Conservation (phyloP, 2,797 vertebrate species). For the Tympanoctomys barrerae region DNA sequence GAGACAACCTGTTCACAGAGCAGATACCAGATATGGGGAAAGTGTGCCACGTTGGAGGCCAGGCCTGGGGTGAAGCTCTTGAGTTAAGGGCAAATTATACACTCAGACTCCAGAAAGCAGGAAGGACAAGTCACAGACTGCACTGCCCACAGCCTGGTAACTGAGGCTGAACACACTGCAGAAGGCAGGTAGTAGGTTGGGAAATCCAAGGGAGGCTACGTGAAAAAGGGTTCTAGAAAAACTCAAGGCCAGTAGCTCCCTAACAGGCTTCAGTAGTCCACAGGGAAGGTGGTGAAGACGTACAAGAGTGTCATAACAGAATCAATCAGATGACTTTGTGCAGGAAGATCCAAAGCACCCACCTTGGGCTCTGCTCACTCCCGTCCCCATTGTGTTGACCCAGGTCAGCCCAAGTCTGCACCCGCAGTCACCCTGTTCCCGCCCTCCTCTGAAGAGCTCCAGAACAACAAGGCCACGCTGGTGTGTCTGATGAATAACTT, state of each 20-base stretch:
- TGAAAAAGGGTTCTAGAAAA: not conserved
- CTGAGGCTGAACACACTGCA: not conserved
- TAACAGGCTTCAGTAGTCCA: no score
- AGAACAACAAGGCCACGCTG: not conserved
- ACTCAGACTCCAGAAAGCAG: not conserved
- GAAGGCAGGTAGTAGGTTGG: accelerated
- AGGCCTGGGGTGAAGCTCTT: no score
- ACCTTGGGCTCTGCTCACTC: no score
- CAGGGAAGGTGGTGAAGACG: not conserved
- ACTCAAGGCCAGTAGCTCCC: not conserved
- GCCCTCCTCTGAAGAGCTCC: not conserved
- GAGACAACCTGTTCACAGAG: not conserved
- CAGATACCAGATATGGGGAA: not conserved
- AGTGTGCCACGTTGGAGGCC: no score
- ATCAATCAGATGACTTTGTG: not conserved
- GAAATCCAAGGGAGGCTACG: not conserved
- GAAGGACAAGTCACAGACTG: not conserved
- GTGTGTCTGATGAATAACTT: no score
- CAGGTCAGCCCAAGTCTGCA: not conserved
- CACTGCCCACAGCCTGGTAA: not conserved
- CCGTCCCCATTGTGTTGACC: not conserved
- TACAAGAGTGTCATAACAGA: no score
- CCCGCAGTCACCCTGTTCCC: conserved; percentile 53
- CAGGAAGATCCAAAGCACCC: not conserved
- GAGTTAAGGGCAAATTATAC: not conserved